A percentile compares a stretch with the other conserved stretches of the same genome.
phyloP scores from a whole-genome alignment of 2,888 invertebrate genomes.

The Agapetus fuscipes region DNA sequence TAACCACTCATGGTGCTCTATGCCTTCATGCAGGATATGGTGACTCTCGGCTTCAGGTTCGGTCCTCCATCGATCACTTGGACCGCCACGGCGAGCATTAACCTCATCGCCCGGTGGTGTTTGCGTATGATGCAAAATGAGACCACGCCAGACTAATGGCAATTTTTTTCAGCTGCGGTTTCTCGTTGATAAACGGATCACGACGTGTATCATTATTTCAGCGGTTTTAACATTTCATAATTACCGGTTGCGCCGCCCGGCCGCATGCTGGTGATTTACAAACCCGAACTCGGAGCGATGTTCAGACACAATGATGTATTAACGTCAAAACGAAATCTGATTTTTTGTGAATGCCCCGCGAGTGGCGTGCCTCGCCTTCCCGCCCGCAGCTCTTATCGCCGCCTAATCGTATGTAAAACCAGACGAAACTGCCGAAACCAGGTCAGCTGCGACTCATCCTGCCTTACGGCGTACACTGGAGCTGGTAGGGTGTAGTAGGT shows the following conservation, averaged over 20 bases:
- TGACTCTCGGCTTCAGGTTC: no score
- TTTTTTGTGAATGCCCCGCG: not conserved
- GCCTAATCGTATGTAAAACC: constrained; percentile 14
- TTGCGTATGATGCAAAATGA: constrained; percentile 13
- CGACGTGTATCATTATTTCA: constrained; percentile 20
- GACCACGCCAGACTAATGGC: constrained; percentile 15
- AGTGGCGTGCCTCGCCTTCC: not conserved
- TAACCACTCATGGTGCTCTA: no score
- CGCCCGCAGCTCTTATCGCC: constrained; percentile 9
- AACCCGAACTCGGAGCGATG: constrained; percentile 14
- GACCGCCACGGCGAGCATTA: constrained; percentile 6
- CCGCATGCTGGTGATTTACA: constrained; percentile 13
- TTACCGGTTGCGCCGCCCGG: constrained; percentile 16
- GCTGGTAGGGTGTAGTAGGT: no score
- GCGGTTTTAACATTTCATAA: constrained; percentile 20
- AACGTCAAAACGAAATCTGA: constrained; percentile 4
- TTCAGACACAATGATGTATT: constrained; percentile 16
- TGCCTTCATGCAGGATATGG: no score
- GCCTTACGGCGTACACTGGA: not conserved
- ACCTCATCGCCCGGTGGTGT: constrained; percentile 8
- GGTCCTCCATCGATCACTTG: no score
- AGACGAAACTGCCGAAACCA: constrained; percentile 12
- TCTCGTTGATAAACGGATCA: constrained; percentile 16
- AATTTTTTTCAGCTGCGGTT: constrained; percentile 16
- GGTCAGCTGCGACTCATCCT: constrained; percentile 9